Evolutionary conservation across 2,888 invertebrate genomes (phyloP).

Genomic region (Muscina levida): DNA sequence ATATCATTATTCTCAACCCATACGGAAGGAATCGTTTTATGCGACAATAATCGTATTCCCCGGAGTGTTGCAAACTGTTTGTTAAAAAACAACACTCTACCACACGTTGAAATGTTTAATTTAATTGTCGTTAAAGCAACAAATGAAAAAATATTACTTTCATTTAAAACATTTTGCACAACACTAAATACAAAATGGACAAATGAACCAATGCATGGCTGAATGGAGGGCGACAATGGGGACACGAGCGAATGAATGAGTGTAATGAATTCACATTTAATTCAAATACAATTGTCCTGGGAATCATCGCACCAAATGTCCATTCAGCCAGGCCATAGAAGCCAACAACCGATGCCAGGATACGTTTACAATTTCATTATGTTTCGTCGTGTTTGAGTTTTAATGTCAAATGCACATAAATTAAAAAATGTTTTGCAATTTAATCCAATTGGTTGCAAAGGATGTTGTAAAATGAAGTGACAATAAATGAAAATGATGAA

Average conservation of each 20-base stretch:
- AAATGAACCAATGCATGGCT: background rate
- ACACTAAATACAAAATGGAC: slow-evolving; percentile 13
- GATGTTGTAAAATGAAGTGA: background rate
- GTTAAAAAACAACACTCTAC: slow-evolving; percentile 11
- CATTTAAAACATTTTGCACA: slow-evolving; percentile 32
- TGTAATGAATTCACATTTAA: slow-evolving; percentile 38
- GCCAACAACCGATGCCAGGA: slow-evolving; percentile 27
- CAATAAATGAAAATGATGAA: background rate
- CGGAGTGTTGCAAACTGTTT: background rate
- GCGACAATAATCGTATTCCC: slow-evolving; percentile 6
- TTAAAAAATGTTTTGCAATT: slow-evolving; percentile 51
- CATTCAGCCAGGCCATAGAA: background rate
- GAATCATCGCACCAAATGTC: slow-evolving; percentile 23
- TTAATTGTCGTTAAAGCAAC: slow-evolving; percentile 39
- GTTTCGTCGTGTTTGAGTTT: slow-evolving; percentile 38
- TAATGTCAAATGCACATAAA: slow-evolving; percentile 49
- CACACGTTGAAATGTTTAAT: slow-evolving; percentile 40
- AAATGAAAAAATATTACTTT: slow-evolving; percentile 39
- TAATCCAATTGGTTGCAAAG: slow-evolving; percentile 46
- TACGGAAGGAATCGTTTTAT: too few relatives aligned
- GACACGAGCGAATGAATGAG: slow-evolving; percentile 9
- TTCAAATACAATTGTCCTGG: slow-evolving; percentile 36
- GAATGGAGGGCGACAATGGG: background rate
- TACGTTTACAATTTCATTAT: slow-evolving; percentile 41
- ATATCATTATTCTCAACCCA: too few relatives aligned